These are phyloP conservation scores for Rotaria magnacalcarata DNA, from an alignment of 2,888 invertebrate genomes.

Conservation along the genomic window DNA sequence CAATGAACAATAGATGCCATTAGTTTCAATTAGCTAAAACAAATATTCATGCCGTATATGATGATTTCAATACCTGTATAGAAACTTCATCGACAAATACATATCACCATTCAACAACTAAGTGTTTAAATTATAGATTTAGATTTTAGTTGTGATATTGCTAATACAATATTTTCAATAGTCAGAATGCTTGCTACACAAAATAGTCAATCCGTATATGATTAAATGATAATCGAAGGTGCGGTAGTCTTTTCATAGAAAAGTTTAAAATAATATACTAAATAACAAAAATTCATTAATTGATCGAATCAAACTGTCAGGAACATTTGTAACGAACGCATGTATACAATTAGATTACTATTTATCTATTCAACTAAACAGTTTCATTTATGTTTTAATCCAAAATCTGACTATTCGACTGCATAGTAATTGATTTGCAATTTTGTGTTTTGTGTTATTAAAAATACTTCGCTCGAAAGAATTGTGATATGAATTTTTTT, in stretches of 20 bases:
- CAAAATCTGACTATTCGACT: background rate
- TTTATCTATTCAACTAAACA: background rate
- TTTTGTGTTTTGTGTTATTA: background rate
- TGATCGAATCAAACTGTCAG: background rate
- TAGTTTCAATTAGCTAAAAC: background rate
- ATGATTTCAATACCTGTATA: background rate
- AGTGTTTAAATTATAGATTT: background rate
- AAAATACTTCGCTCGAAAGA: background rate
- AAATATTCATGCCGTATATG: too few species aligned
- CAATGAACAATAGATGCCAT: background rate
- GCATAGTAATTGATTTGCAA: background rate
- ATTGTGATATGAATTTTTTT: too few species aligned
- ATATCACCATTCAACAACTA: background rate
- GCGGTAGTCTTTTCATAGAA: background rate
- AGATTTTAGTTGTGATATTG: background rate
- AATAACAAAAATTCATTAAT: background rate
- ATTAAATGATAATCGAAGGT: background rate
- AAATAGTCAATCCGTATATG: background rate
- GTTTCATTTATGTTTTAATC: slow-evolving; percentile 13
- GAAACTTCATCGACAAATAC: slow-evolving; percentile 13
- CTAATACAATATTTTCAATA: background rate
- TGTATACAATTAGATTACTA: background rate
- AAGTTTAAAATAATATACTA: too few species aligned
- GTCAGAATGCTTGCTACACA: background rate
- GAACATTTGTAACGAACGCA: background rate